Evolutionary conservation across 2,797 vertebrate species (phyloP).

Genomic region (Linurgus olivaceus): DNA sequence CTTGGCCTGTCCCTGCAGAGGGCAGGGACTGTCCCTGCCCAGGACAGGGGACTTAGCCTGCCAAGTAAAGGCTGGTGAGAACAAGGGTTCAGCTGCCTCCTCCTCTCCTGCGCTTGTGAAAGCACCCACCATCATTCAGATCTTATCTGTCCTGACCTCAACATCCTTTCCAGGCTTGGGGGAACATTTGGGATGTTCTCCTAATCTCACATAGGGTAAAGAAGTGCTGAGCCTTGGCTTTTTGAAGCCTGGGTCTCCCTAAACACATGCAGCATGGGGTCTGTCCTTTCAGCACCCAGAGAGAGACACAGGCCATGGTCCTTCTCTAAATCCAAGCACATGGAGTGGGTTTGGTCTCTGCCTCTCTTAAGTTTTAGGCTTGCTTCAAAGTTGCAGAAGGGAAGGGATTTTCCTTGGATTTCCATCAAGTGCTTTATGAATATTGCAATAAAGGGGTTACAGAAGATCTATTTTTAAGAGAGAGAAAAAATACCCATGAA

Average conservation of each 20-base stretch:
- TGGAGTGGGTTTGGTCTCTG: not conserved
- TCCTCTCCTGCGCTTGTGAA: not conserved
- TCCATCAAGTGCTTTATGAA: slow-evolving; percentile 36
- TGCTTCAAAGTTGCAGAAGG: slow-evolving; percentile 11
- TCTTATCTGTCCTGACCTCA: not conserved
- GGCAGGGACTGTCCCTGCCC: not conserved
- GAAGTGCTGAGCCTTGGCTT: not conserved
- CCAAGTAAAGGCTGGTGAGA: not conserved
- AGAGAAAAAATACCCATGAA: slow-evolving; percentile 54
- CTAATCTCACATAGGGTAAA: not conserved
- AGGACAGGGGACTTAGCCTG: not conserved
- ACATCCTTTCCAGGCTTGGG: not conserved
- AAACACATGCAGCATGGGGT: fast-evolving
- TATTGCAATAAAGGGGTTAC: slow-evolving; percentile 54
- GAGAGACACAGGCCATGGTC: not conserved
- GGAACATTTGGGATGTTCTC: not conserved
- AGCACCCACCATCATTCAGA: not conserved
- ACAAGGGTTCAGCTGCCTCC: not conserved
- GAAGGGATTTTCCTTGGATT: slow-evolving; percentile 57
- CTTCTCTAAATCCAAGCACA: not conserved
- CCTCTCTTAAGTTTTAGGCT: not conserved
- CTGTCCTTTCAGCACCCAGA: not conserved
- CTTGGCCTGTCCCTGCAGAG: not conserved
- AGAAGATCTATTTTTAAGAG: slow-evolving; percentile 62
- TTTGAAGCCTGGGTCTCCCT: not conserved